Base-by-base conservation (phyloP, 92 coral and sea anemone species). In the Zoanthus sansibaricus region DNA sequence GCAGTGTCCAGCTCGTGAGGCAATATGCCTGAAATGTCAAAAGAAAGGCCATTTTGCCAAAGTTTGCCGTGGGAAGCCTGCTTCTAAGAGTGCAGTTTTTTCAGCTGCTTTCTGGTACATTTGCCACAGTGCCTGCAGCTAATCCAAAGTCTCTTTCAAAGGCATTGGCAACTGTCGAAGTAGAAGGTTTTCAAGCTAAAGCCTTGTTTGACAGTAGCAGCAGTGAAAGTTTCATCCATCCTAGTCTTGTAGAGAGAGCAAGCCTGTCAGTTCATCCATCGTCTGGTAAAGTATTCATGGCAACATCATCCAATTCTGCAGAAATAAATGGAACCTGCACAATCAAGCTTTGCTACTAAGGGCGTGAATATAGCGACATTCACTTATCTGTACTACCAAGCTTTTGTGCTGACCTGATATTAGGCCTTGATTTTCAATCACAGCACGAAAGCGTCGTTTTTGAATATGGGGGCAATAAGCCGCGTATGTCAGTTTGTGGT, bases 121-220 rank as follows among this genome's bases (percentile, higher is more conserved):
- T 77, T 25, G 89, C 89, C 76, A 51, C 56, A 51, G 56, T 51
- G 56, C 45, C 84, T 14, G 67, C 75, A 74, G 73, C 25, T 25
- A 25, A 25, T 25, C 25, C 25, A 25, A 25, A 25, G 25, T 25
- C 25, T 25, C 25, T 25, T 25, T 25, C 25, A 25, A 25, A 25
- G 25, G 0, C 25, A 25, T 25, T 25, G 25, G 25, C 25, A 25
- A 25, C 25, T 25, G 25, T 25, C 25, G 25, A 25, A 25, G 25
- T 25, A 25, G 25, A 25, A 25, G 25, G 25, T 25, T 25, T 25
- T 25, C 25, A 25, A 25, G 25, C 25, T 25, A 25, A 25, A 25
- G 25, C 25, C 88, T 3, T 92, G 12, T 89, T 92, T 80, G 94
- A 92, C 76, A 92, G 92, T 76, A 89, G 94, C 0, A 86, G 86